Base-by-base conservation (phyloP, 1,140 invertebrate species). In the Caenorhabditis inopinata region DNA sequence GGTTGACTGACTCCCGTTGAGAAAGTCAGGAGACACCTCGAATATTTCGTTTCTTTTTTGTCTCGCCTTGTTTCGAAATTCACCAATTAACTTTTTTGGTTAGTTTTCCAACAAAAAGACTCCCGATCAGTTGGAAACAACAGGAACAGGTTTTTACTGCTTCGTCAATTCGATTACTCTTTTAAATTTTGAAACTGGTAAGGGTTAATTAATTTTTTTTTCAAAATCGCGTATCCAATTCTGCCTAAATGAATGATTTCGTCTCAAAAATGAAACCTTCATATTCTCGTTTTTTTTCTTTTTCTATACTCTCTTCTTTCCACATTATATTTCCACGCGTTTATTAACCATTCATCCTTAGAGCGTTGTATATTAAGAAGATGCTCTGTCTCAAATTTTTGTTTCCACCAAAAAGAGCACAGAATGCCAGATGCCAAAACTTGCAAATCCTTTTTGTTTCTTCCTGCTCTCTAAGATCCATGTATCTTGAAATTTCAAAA, bases 401-500 rank as follows among this genome's bases (percentile, higher is more conserved):
- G 51, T 58, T 58, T 58, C 51, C 51, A 32, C 25, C 29, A 16
- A 58, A 21, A 51, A 58, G 51, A 58, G 51, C 25, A 29, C 27
- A 32, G 51, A 58, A 58, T 58, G 51, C 51, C 27, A 32, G 25
- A 58, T 58, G 51, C 51, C 51, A 21, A 58, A 58, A 58, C 51
- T 58, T 25, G 25, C 51, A 58, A 58, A 58, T 32, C 25, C 51
- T 32, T 58, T 58, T 32, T 25, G 12, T 32, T 16, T 5, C 14
- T 58, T 51, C n/a, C 18, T 51, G 14, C 12, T 25, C 53, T 58
- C 27, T 58, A 9, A 32, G 32, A 68, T 6, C 58, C 58, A 21
- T 68, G 35, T 42, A 21, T 42, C 58, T 32, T 68, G 58, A 68
- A 68, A 68, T 68, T 68, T 68, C 32, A 68, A 68, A 68, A 68